Percentiles rank a stretch among this genome's conserved stretches.
Evolutionary conservation across 2,113 vertebrate species (phyloP).

Genomic region (Emydocephalus ijimae): DNA sequence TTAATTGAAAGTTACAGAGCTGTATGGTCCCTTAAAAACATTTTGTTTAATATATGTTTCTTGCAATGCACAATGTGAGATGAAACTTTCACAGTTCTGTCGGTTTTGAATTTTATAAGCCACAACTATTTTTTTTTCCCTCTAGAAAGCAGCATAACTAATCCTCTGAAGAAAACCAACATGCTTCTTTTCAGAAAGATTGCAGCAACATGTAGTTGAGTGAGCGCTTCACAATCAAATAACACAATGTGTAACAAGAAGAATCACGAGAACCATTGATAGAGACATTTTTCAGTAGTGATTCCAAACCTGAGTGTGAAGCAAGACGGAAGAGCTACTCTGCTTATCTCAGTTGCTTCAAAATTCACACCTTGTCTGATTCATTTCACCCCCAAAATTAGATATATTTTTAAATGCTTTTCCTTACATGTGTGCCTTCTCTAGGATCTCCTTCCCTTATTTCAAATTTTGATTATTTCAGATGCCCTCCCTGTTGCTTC

Average conservation of each 20-base stretch:
- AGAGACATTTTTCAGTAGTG: neutral
- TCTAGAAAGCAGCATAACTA: neutral
- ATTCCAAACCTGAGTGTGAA: slow-evolving; percentile 11
- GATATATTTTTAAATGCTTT: slow-evolving; percentile 1
- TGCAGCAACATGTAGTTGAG: neutral
- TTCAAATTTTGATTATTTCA: slow-evolving; percentile 13
- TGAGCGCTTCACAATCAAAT: neutral
- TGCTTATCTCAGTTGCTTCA: neutral
- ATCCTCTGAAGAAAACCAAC: neutral
- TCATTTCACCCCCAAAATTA: neutral
- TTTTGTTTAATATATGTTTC: neutral
- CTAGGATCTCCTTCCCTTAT: slow-evolving; percentile 11
- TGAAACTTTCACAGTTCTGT: neutral
- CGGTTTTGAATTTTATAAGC: neutral
- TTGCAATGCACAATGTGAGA: neutral
- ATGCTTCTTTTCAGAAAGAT: neutral
- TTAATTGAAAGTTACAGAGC: neutral
- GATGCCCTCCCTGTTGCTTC: neutral
- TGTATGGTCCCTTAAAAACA: neutral
- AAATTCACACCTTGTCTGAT: neutral
- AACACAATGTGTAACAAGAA: neutral
- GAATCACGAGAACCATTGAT: neutral
- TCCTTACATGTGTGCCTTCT: neutral
- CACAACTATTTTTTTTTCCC: neutral
- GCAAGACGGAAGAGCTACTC: neutral